Conservation (phyloP, 2,113 vertebrate species). For the Cichladusa arquata region DNA sequence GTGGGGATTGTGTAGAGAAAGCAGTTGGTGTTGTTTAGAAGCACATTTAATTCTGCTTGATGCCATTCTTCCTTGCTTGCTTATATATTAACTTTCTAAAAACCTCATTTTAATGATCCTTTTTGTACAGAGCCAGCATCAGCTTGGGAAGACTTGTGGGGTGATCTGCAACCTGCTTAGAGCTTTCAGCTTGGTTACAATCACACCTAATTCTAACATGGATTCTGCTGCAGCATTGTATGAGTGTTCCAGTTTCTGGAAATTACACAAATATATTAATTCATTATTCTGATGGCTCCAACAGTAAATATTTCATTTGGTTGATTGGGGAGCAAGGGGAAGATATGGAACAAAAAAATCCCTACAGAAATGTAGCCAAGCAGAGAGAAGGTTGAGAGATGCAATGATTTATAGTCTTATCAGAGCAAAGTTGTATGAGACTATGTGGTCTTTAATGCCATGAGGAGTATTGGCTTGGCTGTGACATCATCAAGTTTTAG, state of each 20-base stretch:
- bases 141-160: not conserved
- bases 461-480: not conserved
- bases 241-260: not conserved
- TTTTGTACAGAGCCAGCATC: not conserved
- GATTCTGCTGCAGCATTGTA: not conserved
- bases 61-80: not conserved
- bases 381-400: not conserved
- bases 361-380: not conserved
- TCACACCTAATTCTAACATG: not conserved
- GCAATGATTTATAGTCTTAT: not conserved
- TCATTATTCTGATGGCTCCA: not conserved
- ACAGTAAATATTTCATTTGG: not conserved
- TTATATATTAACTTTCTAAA: not conserved
- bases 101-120: not conserved
- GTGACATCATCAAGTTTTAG: not conserved
- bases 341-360: not conserved
- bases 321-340: accelerated
- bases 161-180: not conserved
- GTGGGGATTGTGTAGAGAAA: not conserved
- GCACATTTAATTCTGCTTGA: not conserved
- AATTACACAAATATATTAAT: not conserved
- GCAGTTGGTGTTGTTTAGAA: not conserved
- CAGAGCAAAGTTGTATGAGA: not conserved
- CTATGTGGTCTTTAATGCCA: not conserved
- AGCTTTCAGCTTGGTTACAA: not conserved